Evolutionary conservation across 1,140 invertebrate species (phyloP).

Genomic region (Babylonia areolata): DNA sequence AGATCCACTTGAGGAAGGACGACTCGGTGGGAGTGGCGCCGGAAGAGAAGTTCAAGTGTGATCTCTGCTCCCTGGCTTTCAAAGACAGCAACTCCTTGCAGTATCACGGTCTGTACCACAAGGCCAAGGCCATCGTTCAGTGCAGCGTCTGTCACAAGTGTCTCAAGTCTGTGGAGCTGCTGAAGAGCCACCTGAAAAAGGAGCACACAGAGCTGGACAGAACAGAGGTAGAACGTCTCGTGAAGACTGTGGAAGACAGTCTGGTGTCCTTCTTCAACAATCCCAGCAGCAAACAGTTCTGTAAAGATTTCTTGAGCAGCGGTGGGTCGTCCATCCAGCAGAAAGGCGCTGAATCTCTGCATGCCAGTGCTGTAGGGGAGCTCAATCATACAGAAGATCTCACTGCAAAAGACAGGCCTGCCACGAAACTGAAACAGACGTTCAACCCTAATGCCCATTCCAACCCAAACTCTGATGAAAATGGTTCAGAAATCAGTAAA

Average conservation of each 20-base stretch:
- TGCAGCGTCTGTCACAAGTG: slow-evolving; percentile 92
- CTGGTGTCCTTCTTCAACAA: slow-evolving; percentile 43
- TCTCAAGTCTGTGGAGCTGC: slow-evolving; percentile 90
- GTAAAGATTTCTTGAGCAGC: slow-evolving; percentile 29
- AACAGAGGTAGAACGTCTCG: slow-evolving; percentile 80
- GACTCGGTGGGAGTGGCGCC: slow-evolving; percentile 74
- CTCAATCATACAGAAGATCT: neutral
- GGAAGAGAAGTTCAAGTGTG: slow-evolving; percentile 77
- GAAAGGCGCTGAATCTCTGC: neutral
- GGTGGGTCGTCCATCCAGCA: neutral
- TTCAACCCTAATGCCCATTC: neutral
- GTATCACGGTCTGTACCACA: slow-evolving; percentile 94
- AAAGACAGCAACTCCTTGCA: slow-evolving; percentile 96
- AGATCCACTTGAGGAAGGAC: slow-evolving; percentile 83
- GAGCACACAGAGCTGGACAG: slow-evolving; percentile 89
- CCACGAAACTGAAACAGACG: neutral
- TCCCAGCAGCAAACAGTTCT: slow-evolving; percentile 46
- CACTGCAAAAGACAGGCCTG: neutral
- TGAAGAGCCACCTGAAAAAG: slow-evolving; percentile 94
- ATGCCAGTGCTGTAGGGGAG: neutral
- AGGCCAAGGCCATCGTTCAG: slow-evolving; percentile 94
- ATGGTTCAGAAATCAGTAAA: neutral
- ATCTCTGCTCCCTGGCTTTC: slow-evolving; percentile 89
- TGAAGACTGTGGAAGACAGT: slow-evolving; percentile 55
- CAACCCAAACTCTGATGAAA: neutral